Evolutionary conservation across 1,140 invertebrate genomes (phyloP).

Genomic region (Drosophila arizonae): DNA sequence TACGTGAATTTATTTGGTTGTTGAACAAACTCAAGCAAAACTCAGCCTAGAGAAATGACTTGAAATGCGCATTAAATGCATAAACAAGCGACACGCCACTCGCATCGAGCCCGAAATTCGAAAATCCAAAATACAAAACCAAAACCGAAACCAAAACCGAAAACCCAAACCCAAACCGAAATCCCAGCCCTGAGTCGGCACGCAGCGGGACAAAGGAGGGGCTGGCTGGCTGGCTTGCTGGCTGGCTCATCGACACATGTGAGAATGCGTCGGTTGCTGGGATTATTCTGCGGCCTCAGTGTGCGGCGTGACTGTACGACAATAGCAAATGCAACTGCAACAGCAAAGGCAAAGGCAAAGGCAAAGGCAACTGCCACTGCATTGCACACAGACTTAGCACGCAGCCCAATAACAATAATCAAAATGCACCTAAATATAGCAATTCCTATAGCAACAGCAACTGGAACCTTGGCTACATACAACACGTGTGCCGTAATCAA

Average conservation of each 20-base stretch:
- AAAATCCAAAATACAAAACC: slow-evolving; percentile 3
- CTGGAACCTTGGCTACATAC: neutral
- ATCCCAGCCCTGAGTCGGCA: neutral
- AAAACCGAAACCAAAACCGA: slow-evolving; percentile 2
- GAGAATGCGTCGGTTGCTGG: slow-evolving; percentile 64
- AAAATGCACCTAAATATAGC: slow-evolving; percentile 68
- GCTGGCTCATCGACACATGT: slow-evolving; percentile 51
- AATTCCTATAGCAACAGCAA: slow-evolving; percentile 28
- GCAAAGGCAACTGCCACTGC: slow-evolving; percentile 1
- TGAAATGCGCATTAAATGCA: slow-evolving; percentile 67
- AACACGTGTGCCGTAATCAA: slow-evolving; percentile 20
- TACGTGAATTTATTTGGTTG: slow-evolving; percentile 70
- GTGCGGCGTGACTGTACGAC: slow-evolving; percentile 18
- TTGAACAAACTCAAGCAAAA: slow-evolving; percentile 10
- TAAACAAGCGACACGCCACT: slow-evolving; percentile 31
- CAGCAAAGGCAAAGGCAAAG: neutral
- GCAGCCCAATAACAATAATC: slow-evolving; percentile 61
- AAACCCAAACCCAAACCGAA: neutral
- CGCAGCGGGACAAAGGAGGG: slow-evolving; percentile 11
- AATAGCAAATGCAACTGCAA: neutral
- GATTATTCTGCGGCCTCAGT: slow-evolving; percentile 67
- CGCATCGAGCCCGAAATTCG: slow-evolving; percentile 2
- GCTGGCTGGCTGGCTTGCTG: too few species aligned
- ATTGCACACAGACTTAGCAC: slow-evolving; percentile 2
- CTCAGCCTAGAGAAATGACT: slow-evolving; percentile 47